phyloP scores from a whole-genome alignment of 2,113 vertebrate genomes.

The Aptenodytes forsteri region DNA sequence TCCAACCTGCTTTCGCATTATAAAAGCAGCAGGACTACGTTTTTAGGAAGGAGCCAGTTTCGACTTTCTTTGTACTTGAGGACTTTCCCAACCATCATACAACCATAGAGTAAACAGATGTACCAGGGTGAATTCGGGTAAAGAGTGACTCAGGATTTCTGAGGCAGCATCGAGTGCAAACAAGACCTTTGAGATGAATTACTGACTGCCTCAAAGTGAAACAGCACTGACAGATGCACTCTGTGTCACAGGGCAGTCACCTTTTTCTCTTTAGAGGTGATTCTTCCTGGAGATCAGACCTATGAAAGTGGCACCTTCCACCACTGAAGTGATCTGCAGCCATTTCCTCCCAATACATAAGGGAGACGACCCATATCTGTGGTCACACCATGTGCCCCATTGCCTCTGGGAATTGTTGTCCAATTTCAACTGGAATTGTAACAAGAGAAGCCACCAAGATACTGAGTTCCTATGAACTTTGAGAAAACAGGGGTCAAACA shows the following conservation, averaged over 20 bases:
- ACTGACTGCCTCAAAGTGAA: background rate
- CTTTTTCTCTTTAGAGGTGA: background rate
- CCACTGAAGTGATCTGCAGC: background rate
- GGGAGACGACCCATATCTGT: background rate
- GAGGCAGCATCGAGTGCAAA: conserved; percentile 31
- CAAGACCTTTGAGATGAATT: conserved; percentile 57
- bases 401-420: background rate
- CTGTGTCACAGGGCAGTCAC: background rate
- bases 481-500: background rate
- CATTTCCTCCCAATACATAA: background rate
- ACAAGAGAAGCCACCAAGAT: background rate
- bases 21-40: background rate
- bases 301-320: background rate
- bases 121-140: background rate
- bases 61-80: background rate
- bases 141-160: conserved; percentile 64
- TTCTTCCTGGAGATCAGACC: background rate
- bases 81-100: conserved; percentile 17
- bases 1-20: background rate
- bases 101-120: background rate
- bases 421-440: background rate
- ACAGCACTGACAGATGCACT: conserved; percentile 6
- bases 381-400: background rate
- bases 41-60: conserved; percentile 15
- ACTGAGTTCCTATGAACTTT: background rate